phyloP scores from a whole-genome alignment of 2,113 vertebrate species.

The Anhinga anhinga region DNA sequence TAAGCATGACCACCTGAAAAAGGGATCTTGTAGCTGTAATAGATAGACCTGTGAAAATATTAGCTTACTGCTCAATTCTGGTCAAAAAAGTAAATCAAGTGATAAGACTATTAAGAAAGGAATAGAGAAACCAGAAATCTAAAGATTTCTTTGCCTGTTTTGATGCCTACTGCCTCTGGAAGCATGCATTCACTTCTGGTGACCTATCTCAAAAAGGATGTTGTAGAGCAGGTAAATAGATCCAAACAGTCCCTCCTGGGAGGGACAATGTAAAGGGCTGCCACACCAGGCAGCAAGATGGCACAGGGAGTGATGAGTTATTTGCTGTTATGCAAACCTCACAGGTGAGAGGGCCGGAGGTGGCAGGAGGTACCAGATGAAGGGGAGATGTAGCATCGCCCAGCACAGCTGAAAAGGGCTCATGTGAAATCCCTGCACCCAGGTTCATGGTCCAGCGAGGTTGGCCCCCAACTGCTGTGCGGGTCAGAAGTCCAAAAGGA shows the following conservation, averaged over 20 bases:
- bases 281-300: not conserved
- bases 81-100: not conserved
- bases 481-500: not conserved
- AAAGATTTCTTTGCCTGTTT: not conserved
- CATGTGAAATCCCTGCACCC: not conserved
- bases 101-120: not conserved
- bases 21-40: not conserved
- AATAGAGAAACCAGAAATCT: not conserved
- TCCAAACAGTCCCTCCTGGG: not conserved
- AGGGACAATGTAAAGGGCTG: not conserved
- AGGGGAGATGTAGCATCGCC: not conserved
- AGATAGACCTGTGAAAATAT: not conserved
- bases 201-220: not conserved
- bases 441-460: not conserved
- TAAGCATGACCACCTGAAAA: not conserved
- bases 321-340: not conserved
- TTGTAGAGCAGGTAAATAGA: not conserved
- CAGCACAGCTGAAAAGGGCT: fast-evolving
- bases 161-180: not conserved
- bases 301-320: not conserved
- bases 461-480: not conserved
- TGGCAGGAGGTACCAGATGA: not conserved
- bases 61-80: not conserved
- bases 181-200: not conserved
- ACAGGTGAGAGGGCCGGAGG: not conserved